Evolutionary conservation across 1,140 invertebrate species (phyloP).

Genomic region (Metaphire vulgaris): DNA sequence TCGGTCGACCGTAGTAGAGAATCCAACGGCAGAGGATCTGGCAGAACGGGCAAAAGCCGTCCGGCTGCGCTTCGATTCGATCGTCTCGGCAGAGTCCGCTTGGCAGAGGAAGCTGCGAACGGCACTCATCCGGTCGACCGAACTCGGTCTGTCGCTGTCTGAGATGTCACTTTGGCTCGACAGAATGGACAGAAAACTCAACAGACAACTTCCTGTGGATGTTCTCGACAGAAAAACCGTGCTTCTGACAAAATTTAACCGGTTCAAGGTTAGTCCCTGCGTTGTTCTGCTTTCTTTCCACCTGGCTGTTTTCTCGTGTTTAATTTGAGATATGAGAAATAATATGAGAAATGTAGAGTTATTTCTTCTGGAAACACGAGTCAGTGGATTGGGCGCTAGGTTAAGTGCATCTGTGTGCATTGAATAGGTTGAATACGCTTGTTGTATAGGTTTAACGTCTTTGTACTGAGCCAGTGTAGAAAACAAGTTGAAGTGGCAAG

Average conservation of each 20-base stretch:
- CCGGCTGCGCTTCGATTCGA: neutral
- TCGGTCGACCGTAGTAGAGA: neutral
- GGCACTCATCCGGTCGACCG: neutral
- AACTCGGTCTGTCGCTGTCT: neutral
- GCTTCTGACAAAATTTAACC: neutral
- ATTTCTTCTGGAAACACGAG: too few relatives aligned
- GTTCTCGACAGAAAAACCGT: neutral
- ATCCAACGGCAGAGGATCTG: neutral
- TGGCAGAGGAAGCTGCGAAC: neutral
- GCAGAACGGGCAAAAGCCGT: neutral
- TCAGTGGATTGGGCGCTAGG: too few relatives aligned
- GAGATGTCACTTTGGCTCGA: neutral
- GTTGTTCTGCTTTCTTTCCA: too few relatives aligned
- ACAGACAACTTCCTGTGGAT: neutral
- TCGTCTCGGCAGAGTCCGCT: neutral
- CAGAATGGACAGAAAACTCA: neutral
- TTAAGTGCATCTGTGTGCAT: too few relatives aligned
- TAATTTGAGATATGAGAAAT: too few relatives aligned
- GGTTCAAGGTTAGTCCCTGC: neutral
- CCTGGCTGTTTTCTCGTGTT: too few relatives aligned
- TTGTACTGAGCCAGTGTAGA: too few relatives aligned
- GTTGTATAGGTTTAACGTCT: too few relatives aligned
- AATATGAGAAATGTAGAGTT: too few relatives aligned
- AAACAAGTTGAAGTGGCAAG: too few relatives aligned
- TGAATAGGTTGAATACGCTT: too few relatives aligned